Evolutionary conservation across 1,140 invertebrate genomes (phyloP), one percentile per base, ranked within the genome.

Genomic region (Trigoniulus corallinus): DNA sequence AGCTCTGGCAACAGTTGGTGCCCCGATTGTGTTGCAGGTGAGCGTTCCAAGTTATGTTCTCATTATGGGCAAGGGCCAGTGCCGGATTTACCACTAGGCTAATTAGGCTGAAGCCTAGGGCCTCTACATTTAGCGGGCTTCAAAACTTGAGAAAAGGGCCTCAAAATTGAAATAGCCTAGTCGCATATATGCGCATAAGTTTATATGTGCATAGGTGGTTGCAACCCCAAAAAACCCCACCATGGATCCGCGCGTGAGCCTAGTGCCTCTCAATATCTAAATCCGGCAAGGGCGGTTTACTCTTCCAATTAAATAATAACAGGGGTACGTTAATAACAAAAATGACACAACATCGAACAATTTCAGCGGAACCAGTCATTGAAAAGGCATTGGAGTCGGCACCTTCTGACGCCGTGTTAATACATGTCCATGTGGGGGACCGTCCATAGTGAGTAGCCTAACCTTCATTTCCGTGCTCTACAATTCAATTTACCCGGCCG

Each of bases 11-110:
- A 57, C 48, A 63, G 57, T 40, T 64, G 63, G 63, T 64, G 63
- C 47, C 62, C 61, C 1, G 63, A 64, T 50, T 64, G 63, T 55
- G 59, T 63, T 0, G 40, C 43, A 44, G 63, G 63, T 64, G 46
- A 48, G 10, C 20, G 20, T n/a, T 10, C 20, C 43, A 43, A n/a
- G n/a, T 13, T 13, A 18, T n/a, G n/a, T n/a, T n/a, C n/a, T n/a
- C n/a, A n/a, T n/a, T n/a, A n/a, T n/a, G n/a, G n/a, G n/a, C n/a
- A n/a, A n/a, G n/a, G n/a, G n/a, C n/a, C n/a, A n/a, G n/a, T n/a
- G n/a, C n/a, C n/a, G n/a, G n/a, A n/a, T n/a, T n/a, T n/a, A n/a
- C n/a, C n/a, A n/a, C n/a, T n/a, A n/a, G n/a, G n/a, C n/a, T n/a
- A n/a, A n/a, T n/a, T n/a, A n/a, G n/a, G n/a, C n/a, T n/a, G n/a